These are phyloP conservation scores for Oreochromis grahami DNA, from an alignment of 2,797 vertebrate genomes.

Conservation along the genomic window DNA sequence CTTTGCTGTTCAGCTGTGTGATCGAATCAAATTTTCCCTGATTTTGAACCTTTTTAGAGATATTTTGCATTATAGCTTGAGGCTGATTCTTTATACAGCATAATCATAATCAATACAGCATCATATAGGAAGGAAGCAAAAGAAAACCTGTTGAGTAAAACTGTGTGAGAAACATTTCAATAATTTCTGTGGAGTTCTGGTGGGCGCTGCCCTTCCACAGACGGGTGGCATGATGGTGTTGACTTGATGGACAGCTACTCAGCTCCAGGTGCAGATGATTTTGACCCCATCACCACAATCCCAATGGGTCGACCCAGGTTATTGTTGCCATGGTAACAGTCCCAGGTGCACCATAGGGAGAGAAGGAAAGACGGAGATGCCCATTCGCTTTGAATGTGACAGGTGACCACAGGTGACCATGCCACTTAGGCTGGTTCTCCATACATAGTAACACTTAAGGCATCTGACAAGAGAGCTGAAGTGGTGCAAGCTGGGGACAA, in stretches of 20 bases:
- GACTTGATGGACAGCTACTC: slow-evolving; percentile 52
- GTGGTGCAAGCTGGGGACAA: not conserved
- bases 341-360: slow-evolving; percentile 48
- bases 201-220: not conserved
- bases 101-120: not conserved
- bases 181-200: not conserved
- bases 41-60: not conserved
- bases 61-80: not conserved
- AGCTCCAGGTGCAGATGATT: slow-evolving; percentile 64
- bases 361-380: not conserved
- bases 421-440: slow-evolving; percentile 41
- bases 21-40: not conserved
- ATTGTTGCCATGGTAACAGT: slow-evolving; percentile 53
- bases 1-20: not conserved
- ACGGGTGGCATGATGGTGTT: slow-evolving; percentile 32
- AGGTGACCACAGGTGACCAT: slow-evolving; percentile 56
- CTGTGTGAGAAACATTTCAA: not conserved
- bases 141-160: not conserved
- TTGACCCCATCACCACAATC: slow-evolving; percentile 45
- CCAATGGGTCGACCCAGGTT: slow-evolving; percentile 48
- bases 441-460: slow-evolving; percentile 58
- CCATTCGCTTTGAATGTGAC: slow-evolving; percentile 30
- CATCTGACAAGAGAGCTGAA: slow-evolving; percentile 28
- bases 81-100: not conserved
- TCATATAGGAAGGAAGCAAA: not conserved